These are phyloP conservation scores for Ceraclea dissimilis DNA, from an alignment of 2,888 invertebrate genomes.

Conservation along the genomic window DNA sequence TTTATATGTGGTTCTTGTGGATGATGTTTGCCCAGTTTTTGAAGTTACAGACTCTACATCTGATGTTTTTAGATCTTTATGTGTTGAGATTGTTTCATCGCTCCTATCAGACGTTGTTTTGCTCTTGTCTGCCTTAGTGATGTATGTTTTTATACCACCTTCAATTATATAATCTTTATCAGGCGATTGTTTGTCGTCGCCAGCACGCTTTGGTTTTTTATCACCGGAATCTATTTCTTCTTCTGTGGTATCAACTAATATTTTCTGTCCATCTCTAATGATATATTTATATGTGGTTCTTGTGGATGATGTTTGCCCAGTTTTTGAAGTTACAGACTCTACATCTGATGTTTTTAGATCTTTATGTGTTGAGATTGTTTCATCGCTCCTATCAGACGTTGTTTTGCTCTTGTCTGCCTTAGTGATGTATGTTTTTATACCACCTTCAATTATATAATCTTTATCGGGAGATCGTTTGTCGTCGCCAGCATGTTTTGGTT, in stretches of 20 bases:
- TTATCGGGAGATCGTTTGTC: background rate
- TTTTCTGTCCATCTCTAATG: slow-evolving; percentile 3
- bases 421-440: slow-evolving; percentile 12
- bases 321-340: slow-evolving; percentile 2
- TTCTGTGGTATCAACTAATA: slow-evolving; percentile 2
- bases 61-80: too few relatives aligned
- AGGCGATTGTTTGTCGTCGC: background rate
- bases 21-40: background rate
- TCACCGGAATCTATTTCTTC: background rate
- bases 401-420: background rate
- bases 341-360: slow-evolving; percentile 11
- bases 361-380: slow-evolving; percentile 20
- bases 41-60: background rate
- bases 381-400: too few relatives aligned
- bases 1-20: background rate
- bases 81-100: background rate
- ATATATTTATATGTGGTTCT: background rate
- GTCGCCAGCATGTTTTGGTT: too few relatives aligned
- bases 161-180: slow-evolving; percentile 20
- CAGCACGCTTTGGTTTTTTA: background rate
- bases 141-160: slow-evolving; percentile 16
- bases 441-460: slow-evolving; percentile 19
- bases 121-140: slow-evolving; percentile 9
- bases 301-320: slow-evolving; percentile 3
- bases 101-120: slow-evolving; percentile 10